Evolutionary conservation across 2,797 vertebrate species (phyloP).

Genomic region (Yasuhikotakia modesta): DNA sequence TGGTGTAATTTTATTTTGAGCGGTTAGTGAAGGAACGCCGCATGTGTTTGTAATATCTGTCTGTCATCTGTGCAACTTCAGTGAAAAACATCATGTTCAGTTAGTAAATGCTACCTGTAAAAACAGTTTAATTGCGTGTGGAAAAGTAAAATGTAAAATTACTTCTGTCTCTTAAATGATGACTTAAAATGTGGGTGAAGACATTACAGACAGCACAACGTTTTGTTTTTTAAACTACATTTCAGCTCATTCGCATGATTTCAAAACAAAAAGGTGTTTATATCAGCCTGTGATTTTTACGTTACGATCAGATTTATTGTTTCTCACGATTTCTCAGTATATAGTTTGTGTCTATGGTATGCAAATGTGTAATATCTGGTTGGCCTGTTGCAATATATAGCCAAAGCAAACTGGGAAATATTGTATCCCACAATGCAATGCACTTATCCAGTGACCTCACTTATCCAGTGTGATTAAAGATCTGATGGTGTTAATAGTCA

Average conservation of each 20-base stretch:
- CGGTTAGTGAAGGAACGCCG: slow-evolving; percentile 9
- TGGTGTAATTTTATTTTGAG: neutral
- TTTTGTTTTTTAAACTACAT: neutral
- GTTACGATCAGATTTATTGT: too few species aligned
- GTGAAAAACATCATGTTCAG: neutral
- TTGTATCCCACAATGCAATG: neutral
- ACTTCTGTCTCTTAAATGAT: too few species aligned
- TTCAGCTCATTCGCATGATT: neutral
- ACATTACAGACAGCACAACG: neutral
- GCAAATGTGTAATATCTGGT: too few species aligned
- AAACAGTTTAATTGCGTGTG: neutral
- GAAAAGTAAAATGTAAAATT: neutral
- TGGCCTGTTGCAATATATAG: neutral
- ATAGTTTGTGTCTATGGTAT: too few species aligned
- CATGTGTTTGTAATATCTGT: slow-evolving; percentile 2
- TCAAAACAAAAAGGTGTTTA: neutral
- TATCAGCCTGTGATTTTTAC: too few species aligned
- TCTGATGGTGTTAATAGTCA: too few species aligned
- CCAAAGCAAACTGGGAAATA: neutral
- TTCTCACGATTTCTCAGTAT: too few species aligned
- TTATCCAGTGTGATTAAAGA: too few species aligned
- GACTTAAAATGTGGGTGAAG: too few species aligned
- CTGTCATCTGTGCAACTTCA: neutral
- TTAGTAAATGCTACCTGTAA: neutral
- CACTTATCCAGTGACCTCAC: too few species aligned